Evolutionary conservation across 2,797 vertebrate species (phyloP).

Genomic region (Helicolenus hilgendorfi): DNA sequence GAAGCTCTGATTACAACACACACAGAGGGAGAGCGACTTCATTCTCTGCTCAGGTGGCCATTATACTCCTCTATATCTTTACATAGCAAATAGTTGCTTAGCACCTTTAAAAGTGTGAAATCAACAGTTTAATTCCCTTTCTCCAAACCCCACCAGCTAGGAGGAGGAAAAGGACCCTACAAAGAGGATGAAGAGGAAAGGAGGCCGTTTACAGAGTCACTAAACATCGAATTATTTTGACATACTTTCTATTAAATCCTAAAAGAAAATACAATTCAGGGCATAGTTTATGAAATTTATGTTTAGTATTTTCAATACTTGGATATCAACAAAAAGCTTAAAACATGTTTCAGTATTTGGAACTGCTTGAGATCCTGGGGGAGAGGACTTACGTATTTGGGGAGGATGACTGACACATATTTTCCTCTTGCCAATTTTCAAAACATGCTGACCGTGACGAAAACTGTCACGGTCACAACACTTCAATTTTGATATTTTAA

Average conservation of each 20-base stretch:
- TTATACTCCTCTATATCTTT: too few relatives aligned
- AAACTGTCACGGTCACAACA: not conserved
- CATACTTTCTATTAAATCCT: not conserved
- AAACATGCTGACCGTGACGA: too few relatives aligned
- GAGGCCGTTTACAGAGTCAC: not conserved
- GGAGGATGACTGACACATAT: not conserved
- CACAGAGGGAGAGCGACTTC: not conserved
- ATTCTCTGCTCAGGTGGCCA: not conserved
- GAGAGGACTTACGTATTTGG: too few relatives aligned
- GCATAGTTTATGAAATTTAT: not conserved
- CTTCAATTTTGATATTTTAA: not conserved
- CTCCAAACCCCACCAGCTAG: not conserved
- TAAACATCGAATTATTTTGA: not conserved
- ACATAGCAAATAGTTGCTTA: not conserved
- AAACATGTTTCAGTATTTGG: not conserved
- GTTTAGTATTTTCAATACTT: not conserved
- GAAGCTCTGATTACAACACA: too few relatives aligned
- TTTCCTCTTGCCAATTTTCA: not conserved
- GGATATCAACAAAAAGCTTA: not conserved
- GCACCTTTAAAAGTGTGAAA: not conserved
- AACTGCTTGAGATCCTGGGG: too few relatives aligned
- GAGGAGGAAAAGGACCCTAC: not conserved
- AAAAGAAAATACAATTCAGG: not conserved
- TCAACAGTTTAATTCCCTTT: not conserved
- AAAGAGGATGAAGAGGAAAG: not conserved